Evolutionary conservation across 2,113 vertebrate species (phyloP), one percentile per base, ranked within the genome.

Genomic region (Orthonyx spaldingii): DNA sequence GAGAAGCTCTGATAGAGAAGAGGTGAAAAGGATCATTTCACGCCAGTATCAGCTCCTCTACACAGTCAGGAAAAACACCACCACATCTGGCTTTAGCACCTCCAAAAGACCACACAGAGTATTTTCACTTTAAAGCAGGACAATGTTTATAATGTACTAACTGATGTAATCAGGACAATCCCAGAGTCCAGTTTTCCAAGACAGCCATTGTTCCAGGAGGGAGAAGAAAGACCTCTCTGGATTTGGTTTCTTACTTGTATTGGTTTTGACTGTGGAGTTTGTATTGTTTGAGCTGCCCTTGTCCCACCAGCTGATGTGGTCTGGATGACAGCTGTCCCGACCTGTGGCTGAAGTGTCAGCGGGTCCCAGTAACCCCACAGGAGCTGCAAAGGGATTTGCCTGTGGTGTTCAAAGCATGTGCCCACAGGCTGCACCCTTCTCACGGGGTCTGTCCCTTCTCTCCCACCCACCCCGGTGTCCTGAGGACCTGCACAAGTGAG

Each of bases 1-100:
- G 98, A 98, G 95, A 98, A 98, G 92, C 98, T 98, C 97, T 98
- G 98, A 98, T 95, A n/a, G 74, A 89, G 88, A 92, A 94, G 88
- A 97, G 6, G 32, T 42, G 94, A 87, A 97, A 84, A 84, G 16
- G 96, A 94, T 83, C 75, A 53, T 87, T 87, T 89, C 84, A 85
- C 1, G 9, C 90, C 94, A 76, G 87, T 96, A 77, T 89, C 90
- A 32, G 44, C 91, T 85, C 53, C 89, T 93, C 95, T 86, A 76
- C 95, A 87, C 71, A 18, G 35, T 92, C 20, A 69, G 88, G 89
- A 92, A 71, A 63, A 93, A 61, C 23, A 7, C 50, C 41, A 68
- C 61, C 75, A 53, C 92, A 80, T 95, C 93, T 95, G 88, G 90
- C 94, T 97, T 90, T 46, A 52, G 95, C 39, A 55, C 93, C 94